Evolutionary conservation across 2,797 vertebrate species (phyloP), one percentile per base, ranked within the genome.

Genomic region (Sternarchorhynchus goeldii): DNA sequence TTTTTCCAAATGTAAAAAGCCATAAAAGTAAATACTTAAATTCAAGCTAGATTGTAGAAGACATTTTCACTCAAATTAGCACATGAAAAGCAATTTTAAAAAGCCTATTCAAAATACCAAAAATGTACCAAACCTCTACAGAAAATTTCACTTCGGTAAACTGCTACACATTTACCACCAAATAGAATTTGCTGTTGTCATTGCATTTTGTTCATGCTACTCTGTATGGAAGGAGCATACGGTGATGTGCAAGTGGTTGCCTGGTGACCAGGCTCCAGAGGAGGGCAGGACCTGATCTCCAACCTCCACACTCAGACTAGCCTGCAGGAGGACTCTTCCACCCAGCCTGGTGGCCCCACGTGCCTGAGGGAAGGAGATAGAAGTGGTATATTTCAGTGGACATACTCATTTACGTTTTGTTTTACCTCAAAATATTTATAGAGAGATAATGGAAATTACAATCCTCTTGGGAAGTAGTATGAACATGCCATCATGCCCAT

Each of bases 181-280:
- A 65, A 2, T 17, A 69, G 6, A 82, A 70, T 6, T 57, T 79
- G 80, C 58, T 65, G 32, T 29, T 78, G 79, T 57, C 59, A 25
- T 20, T 21, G 16, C 12, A 20, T 45, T 20, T 57, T 34, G 21
- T 75, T 92, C 86, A 97, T 85, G 93, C 91, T 7, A 90, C 87
- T 62, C 91, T 88, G 63, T 93, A 89, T 20, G 90, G 92, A 81
- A 97, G 92, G 77, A 96, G 92, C 1, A 94, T 95, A 31, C 92
- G 92, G 86, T 87, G 90, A 74, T 96, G 95, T 0, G 92, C 87
- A 0, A 75, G 71, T 34, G 83, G 86, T 5, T 62, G 82, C 64
- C 87, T 83, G 70, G 85, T 91, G 50, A 95, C 91, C 12, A 93
- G 82, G 25, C 77, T 91, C 85, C 93, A 93, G 81, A 96, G 86